Percentiles rank a stretch among this genome's conserved stretches.
These are phyloP conservation scores for Drosophila ochracea DNA, from an alignment of 2,888 invertebrate species.

Conservation along the genomic window DNA sequence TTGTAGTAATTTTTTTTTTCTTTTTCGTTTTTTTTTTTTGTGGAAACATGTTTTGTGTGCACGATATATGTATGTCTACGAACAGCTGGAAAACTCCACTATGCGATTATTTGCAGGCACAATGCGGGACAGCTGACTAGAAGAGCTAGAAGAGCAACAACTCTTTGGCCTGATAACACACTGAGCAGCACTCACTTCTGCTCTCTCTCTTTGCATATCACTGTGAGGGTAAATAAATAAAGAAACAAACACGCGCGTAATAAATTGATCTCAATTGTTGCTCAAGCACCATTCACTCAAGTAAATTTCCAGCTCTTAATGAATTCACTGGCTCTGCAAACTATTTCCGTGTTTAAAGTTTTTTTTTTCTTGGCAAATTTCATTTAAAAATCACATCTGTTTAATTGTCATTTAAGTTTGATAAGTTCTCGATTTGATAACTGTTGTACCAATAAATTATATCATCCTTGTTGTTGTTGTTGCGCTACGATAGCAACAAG, in stretches of 20 bases:
- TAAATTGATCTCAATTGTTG: constrained; percentile 26
- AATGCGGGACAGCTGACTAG: constrained; percentile 39
- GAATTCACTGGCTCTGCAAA: constrained; percentile 17
- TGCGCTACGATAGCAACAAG: constrained; percentile 20
- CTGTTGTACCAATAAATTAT: constrained; percentile 18
- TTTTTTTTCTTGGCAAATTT: background rate
- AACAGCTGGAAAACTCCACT: constrained; percentile 47
- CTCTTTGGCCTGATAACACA: constrained; percentile 8
- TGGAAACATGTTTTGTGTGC: constrained; percentile 64
- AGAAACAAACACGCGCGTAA: constrained; percentile 4
- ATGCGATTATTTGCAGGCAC: constrained; percentile 13
- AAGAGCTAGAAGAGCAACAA: background rate
- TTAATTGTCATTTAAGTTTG: constrained; percentile 36
- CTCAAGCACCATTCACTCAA: constrained; percentile 8
- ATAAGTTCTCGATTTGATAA: constrained; percentile 32
- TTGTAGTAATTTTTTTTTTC: constrained; percentile 16
- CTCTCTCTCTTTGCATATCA: constrained; percentile 4
- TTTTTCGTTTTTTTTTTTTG: background rate
- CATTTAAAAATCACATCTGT: constrained; percentile 48
- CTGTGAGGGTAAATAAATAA: constrained; percentile 22
- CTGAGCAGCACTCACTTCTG: background rate
- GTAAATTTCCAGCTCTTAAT: constrained; percentile 22
- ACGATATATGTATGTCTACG: constrained; percentile 20
- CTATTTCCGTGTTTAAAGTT: constrained; percentile 16
- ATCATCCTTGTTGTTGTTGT: constrained; percentile 11